phyloP scores from a whole-genome alignment of 2,888 invertebrate genomes.

The Dynastes grantii region DNA sequence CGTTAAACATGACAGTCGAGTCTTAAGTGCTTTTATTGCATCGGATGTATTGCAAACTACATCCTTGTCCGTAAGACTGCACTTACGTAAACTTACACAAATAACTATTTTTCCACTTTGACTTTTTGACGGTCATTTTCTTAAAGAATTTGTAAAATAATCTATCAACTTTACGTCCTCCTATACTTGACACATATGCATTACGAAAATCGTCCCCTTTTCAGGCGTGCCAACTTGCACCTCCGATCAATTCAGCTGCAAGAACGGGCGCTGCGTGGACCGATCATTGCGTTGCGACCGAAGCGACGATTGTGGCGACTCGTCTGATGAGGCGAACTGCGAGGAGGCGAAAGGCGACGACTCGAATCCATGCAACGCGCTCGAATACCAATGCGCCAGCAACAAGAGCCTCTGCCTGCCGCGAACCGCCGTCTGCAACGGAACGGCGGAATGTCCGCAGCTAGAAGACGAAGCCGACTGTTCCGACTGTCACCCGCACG shows the following conservation, averaged over 20 bases:
- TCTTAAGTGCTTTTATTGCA: no score
- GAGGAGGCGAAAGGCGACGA: slow-evolving; percentile 56
- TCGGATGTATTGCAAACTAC: no score
- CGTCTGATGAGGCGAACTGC: slow-evolving; percentile 74
- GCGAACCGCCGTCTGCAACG: slow-evolving; percentile 72
- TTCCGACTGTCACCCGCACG: slow-evolving; percentile 69
- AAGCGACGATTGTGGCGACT: slow-evolving; percentile 75
- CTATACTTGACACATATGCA: no score
- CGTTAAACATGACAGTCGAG: no score
- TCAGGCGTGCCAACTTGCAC: slow-evolving; percentile 65
- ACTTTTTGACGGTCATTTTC: no score
- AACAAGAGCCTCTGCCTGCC: slow-evolving; percentile 73
- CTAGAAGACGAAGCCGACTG: slow-evolving; percentile 79
- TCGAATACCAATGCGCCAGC: slow-evolving; percentile 72
- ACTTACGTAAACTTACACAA: no score
- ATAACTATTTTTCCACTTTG: no score
- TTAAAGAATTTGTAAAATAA: no score
- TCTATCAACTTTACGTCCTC: no score
- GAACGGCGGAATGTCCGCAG: slow-evolving; percentile 79
- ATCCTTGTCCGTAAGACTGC: no score
- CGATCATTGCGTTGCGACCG: slow-evolving; percentile 73
- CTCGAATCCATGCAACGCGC: slow-evolving; percentile 65
- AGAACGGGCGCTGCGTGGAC: slow-evolving; percentile 75
- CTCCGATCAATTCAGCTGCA: slow-evolving; percentile 69
- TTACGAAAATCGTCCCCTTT: slow-evolving; percentile 15